Percentiles rank a stretch among this genome's conserved stretches.
Conservation (phyloP, 2,797 vertebrate species). For the Hipposideros larvatus region DNA sequence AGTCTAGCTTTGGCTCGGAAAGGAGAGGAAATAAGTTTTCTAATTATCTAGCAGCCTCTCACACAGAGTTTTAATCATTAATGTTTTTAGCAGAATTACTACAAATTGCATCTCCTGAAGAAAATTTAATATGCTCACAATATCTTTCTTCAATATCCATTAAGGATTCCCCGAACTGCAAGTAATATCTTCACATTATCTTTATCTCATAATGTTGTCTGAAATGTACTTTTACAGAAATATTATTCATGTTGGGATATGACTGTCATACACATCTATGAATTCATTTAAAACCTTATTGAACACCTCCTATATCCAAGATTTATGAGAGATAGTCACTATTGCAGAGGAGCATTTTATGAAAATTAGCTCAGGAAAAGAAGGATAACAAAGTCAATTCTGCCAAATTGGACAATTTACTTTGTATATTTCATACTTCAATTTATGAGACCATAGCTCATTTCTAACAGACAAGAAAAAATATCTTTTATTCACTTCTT, state of each 20-base stretch:
- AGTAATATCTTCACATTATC: conserved; percentile 50
- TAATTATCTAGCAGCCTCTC: not conserved
- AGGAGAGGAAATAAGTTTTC: not conserved
- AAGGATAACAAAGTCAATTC: conserved; percentile 49
- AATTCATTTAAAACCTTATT: conserved; percentile 36
- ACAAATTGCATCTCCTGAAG: conserved; percentile 43
- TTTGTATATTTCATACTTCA: conserved; percentile 55
- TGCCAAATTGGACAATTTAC: conserved; percentile 50
- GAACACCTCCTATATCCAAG: not conserved
- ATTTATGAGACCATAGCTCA: conserved; percentile 29
- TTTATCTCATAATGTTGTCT: not conserved
- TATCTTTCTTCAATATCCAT: conserved; percentile 27
- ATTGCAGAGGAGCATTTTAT: not conserved
- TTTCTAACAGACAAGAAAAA: conserved; percentile 53
- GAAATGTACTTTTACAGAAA: conserved; percentile 10
- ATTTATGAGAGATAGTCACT: conserved; percentile 20
- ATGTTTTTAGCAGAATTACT: conserved; percentile 46
- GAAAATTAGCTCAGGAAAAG: conserved; percentile 49
- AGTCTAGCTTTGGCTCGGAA: not conserved
- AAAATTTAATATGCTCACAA: conserved; percentile 56
- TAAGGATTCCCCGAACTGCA: conserved; percentile 19
- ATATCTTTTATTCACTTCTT: conserved; percentile 25
- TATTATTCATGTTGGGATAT: conserved; percentile 30
- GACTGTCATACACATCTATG: not conserved
- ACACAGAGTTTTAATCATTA: conserved; percentile 30